Conservation (phyloP, 2,797 vertebrate species). For the Danio albolineatus region DNA sequence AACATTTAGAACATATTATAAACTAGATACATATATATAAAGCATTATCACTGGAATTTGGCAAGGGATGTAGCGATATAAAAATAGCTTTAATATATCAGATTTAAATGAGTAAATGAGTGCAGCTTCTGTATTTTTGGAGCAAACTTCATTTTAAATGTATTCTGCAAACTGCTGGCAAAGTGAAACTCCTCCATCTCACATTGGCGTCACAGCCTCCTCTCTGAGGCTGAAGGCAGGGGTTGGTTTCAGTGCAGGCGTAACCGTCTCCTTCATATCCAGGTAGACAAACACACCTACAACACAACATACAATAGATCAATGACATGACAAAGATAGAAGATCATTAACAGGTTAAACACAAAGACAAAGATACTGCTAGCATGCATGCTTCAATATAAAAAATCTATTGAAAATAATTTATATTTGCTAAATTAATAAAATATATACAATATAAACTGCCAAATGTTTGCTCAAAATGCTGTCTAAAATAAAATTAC, state of each 20-base stretch:
- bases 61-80: no score
- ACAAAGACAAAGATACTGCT: background rate
- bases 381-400: background rate
- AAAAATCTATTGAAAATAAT: no score
- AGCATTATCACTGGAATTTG: no score
- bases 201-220: slow-evolving; percentile 89
- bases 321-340: background rate
- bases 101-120: background rate
- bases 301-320: slow-evolving; percentile 18
- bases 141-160: background rate
- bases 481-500: no score
- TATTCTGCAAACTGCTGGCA: background rate
- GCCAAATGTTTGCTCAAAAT: background rate
- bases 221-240: slow-evolving; percentile 79
- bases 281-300: slow-evolving; percentile 87
- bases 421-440: no score
- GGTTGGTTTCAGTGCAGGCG: slow-evolving; percentile 83
- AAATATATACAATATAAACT: no score
- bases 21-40: no score
- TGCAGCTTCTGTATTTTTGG: background rate
- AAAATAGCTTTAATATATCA: background rate
- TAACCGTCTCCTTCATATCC: slow-evolving; percentile 93
- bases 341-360: background rate
- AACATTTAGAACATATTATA: no score
- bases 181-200: slow-evolving; percentile 63